phyloP scores from a whole-genome alignment of 2,113 vertebrate genomes.

The Coturnix japonica region DNA sequence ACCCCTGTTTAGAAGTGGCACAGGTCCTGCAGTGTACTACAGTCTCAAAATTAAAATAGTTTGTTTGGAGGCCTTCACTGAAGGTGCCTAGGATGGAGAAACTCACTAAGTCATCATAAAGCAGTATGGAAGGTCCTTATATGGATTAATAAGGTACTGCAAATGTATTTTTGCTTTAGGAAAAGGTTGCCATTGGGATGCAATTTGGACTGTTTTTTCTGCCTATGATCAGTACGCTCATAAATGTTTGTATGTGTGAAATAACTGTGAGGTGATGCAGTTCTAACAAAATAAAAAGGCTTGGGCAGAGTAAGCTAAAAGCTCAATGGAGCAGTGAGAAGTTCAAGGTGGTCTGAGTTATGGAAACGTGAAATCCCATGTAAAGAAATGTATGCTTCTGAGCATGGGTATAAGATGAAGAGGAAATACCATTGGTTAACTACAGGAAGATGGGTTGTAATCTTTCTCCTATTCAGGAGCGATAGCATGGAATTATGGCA shows the following conservation, averaged over 20 bases:
- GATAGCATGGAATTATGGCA: not conserved
- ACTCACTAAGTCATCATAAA: not conserved
- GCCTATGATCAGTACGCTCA: not conserved
- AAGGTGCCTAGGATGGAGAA: not conserved
- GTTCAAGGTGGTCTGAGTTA: not conserved
- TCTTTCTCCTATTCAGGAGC: not conserved
- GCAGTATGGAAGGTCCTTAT: not conserved
- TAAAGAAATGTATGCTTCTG: not conserved
- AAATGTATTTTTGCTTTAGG: not conserved
- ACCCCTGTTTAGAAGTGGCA: not conserved
- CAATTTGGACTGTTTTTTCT: not conserved
- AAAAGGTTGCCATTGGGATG: not conserved
- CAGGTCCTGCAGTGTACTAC: rapidly evolving
- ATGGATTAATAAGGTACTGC: not conserved
- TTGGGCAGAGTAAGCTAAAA: not conserved
- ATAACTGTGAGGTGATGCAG: not conserved
- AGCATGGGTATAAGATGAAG: not conserved
- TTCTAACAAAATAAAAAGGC: not conserved
- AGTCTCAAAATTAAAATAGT: not conserved
- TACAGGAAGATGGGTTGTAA: not conserved
- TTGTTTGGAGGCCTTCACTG: not conserved
- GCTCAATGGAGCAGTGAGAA: not conserved
- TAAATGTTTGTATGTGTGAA: not conserved
- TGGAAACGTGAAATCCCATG: not conserved
- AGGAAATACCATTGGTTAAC: not conserved